These are phyloP conservation scores for Heliconius nattereri DNA, from an alignment of 1,140 invertebrate species.

Conservation along the genomic window DNA sequence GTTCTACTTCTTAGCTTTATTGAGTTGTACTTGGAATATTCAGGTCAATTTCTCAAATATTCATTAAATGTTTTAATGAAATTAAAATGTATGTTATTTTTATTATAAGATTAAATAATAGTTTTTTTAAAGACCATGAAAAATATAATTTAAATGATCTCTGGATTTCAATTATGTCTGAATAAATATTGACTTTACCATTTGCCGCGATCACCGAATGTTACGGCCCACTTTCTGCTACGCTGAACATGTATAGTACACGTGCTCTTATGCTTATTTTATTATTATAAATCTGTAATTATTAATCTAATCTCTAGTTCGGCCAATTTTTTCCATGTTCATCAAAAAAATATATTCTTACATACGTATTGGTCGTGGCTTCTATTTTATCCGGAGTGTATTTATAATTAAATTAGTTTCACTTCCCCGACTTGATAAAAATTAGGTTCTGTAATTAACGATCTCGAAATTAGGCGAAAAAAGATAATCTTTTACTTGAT, in stretches of 20 bases:
- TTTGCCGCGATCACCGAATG: constrained; percentile 13
- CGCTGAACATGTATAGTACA: constrained; percentile 45
- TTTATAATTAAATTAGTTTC: no score
- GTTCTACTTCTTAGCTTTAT: not conserved
- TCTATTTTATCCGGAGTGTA: no score
- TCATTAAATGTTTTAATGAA: not conserved
- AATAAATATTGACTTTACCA: not conserved
- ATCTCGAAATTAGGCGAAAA: no score
- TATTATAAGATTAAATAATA: not conserved
- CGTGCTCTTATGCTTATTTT: constrained; percentile 26
- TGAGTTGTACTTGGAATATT: not conserved
- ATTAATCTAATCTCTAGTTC: no score
- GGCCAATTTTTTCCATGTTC: no score
- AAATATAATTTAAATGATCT: no score
- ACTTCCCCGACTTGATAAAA: no score
- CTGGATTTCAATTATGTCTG: no score
- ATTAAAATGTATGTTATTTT: not conserved
- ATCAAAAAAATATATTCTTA: no score
- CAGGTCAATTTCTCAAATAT: not conserved
- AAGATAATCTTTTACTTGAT: no score
- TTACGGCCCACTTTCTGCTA: constrained; percentile 46
- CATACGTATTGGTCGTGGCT: no score
- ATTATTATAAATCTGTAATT: not conserved
- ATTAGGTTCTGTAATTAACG: no score
- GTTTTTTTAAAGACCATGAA: not conserved